Percentiles rank a stretch among this genome's conserved stretches.
Evolutionary conservation across 2,888 invertebrate species (phyloP).

Genomic region (Glaucopsyche alexis): DNA sequence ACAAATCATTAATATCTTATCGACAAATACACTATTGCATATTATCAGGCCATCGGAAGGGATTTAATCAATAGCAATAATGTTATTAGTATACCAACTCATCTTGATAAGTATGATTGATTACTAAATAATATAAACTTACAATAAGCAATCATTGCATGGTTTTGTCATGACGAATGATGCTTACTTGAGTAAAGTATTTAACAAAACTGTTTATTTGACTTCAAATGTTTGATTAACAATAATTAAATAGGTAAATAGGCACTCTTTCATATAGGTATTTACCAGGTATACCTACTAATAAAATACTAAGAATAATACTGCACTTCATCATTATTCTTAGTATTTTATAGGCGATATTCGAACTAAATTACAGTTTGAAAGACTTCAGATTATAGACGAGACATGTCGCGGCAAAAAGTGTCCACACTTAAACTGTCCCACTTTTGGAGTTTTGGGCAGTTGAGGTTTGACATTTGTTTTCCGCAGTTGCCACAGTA

Average conservation of each 20-base stretch:
- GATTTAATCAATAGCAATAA: conserved; percentile 16
- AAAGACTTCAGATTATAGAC: no score
- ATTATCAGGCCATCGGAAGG: conserved; percentile 10
- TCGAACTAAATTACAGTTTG: no score
- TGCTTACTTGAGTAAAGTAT: neutral
- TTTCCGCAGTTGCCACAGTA: no score
- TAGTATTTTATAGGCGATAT: no score
- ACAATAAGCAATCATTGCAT: conserved; percentile 10
- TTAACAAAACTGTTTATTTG: neutral
- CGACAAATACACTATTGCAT: conserved; percentile 16
- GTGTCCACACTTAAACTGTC: no score
- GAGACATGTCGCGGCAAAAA: no score
- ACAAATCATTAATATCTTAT: conserved; percentile 21
- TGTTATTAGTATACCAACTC: neutral
- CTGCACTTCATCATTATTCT: no score
- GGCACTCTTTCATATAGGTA: no score
- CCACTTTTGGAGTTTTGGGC: no score
- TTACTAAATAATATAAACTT: conserved; percentile 12
- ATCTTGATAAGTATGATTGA: conserved; percentile 25
- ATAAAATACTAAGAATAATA: no score
- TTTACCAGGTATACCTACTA: no score
- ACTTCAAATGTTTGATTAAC: neutral
- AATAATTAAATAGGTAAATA: neutral
- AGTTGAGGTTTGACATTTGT: no score
- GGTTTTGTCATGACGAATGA: neutral